Percentiles rank a stretch among this genome's conserved stretches.
Conservation (phyloP, 2,113 vertebrate species). For the Microcebus griseorufus region DNA sequence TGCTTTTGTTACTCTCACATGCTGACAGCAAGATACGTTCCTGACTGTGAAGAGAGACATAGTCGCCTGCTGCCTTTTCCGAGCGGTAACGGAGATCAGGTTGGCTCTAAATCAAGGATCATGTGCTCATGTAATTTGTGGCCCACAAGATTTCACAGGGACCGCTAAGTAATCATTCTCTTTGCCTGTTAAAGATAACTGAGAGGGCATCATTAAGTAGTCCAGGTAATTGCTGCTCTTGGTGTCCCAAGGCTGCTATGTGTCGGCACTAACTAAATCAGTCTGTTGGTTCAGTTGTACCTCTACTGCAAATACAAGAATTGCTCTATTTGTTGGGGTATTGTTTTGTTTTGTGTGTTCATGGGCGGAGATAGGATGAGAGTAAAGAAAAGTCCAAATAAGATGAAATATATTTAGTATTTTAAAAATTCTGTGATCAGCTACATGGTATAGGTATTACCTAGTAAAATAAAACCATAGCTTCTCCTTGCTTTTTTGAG, state of each 20-base stretch:
- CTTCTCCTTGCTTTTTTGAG: background rate
- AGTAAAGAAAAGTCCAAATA: background rate
- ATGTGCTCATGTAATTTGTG: background rate
- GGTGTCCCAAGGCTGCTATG: conserved; percentile 74
- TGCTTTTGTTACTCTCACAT: conserved; percentile 69
- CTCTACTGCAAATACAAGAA: conserved; percentile 65
- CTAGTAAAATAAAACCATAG: background rate
- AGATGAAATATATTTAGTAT: background rate
- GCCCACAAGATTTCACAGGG: conserved; percentile 49
- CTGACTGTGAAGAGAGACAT: conserved; percentile 50
- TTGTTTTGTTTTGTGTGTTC: background rate
- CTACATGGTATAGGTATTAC: background rate
- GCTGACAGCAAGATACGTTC: conserved; percentile 58
- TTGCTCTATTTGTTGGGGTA: background rate
- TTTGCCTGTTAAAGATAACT: conserved; percentile 50
- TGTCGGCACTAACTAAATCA: conserved; percentile 78
- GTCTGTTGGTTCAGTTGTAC: conserved; percentile 71
- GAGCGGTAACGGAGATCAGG: background rate
- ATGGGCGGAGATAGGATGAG: background rate
- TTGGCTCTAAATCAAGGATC: conserved; percentile 24
- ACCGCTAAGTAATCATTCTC: conserved; percentile 69
- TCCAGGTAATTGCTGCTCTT: conserved; percentile 73
- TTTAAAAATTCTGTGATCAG: background rate
- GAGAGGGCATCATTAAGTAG: conserved; percentile 55
- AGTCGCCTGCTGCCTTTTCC: conserved; percentile 41